Evolutionary conservation across 1,140 invertebrate genomes (phyloP).

Genomic region (Drosophila trapezifrons): DNA sequence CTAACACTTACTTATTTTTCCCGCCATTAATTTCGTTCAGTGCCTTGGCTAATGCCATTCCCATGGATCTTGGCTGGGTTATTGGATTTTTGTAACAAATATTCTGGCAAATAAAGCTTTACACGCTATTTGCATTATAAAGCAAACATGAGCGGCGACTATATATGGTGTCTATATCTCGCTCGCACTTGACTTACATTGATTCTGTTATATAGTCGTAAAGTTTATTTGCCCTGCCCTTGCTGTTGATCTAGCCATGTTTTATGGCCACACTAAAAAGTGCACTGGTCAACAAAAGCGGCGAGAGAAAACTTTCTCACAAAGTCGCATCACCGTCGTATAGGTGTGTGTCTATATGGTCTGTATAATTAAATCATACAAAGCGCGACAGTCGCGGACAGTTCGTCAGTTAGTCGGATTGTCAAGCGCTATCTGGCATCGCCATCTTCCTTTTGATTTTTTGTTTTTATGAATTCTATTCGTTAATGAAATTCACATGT

Average conservation of each 20-base stretch:
- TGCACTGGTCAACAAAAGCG: constrained; percentile 71
- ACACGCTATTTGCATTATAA: constrained; percentile 69
- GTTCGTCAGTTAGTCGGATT: constrained; percentile 44
- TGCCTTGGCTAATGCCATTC: constrained; percentile 31
- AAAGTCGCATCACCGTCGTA: constrained; percentile 22
- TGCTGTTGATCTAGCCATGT: constrained; percentile 58
- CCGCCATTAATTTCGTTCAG: constrained; percentile 22
- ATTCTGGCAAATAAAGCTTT: constrained; percentile 67
- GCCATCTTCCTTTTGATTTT: constrained; percentile 59
- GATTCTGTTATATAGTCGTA: constrained; percentile 80
- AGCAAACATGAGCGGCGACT: constrained; percentile 55
- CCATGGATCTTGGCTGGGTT: constrained; percentile 42
- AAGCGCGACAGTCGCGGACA: constrained; percentile 42
- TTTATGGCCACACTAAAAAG: constrained; percentile 77
- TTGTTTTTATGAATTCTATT: constrained; percentile 57
- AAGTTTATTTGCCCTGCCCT: constrained; percentile 80
- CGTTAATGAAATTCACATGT: constrained; percentile 77
- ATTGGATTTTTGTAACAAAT: constrained; percentile 74
- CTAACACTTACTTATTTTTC: neutral
- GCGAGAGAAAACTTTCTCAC: constrained; percentile 72
- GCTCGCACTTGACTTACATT: constrained; percentile 70
- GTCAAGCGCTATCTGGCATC: constrained; percentile 55
- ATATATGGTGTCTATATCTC: constrained; percentile 25
- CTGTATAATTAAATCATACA: constrained; percentile 54
- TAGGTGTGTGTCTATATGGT: constrained; percentile 42